Conservation (phyloP, 2,113 vertebrate genomes). For the Delphinus delphis region DNA sequence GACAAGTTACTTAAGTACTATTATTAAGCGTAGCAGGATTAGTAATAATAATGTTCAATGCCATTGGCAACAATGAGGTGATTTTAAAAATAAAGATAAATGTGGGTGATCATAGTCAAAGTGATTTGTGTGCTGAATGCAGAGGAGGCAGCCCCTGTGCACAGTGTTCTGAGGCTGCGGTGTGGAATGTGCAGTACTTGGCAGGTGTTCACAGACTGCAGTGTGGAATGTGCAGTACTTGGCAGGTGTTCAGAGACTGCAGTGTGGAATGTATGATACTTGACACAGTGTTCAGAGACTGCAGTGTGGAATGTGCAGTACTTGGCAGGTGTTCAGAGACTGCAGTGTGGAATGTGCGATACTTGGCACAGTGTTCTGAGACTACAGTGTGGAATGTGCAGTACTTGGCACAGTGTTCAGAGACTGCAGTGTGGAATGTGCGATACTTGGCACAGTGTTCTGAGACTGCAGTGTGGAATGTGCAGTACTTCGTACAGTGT, state of each 20-base stretch:
- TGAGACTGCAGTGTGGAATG: too few species aligned
- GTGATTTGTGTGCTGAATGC: slow-evolving; percentile 27
- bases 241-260: fast-evolving
- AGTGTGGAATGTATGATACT: too few species aligned
- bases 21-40: slow-evolving; percentile 74
- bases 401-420: fast-evolving
- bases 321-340: fast-evolving
- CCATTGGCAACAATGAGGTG: slow-evolving; percentile 61
- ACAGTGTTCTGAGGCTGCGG: neutral
- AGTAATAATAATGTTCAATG: slow-evolving; percentile 74
- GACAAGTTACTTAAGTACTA: slow-evolving; percentile 73
- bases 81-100: slow-evolving; percentile 76
- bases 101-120: slow-evolving; percentile 24
- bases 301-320: too few species aligned
- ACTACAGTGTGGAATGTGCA: too few species aligned
- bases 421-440: too few species aligned
- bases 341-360: too few species aligned
- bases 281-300: too few species aligned
- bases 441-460: too few species aligned
- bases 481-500: too few species aligned
- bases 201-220: too few species aligned
- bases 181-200: neutral
- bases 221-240: too few species aligned
- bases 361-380: fast-evolving
- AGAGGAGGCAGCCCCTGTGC: neutral